phyloP scores from a whole-genome alignment of 2,888 invertebrate species.

The Pseudoips prasinana region DNA sequence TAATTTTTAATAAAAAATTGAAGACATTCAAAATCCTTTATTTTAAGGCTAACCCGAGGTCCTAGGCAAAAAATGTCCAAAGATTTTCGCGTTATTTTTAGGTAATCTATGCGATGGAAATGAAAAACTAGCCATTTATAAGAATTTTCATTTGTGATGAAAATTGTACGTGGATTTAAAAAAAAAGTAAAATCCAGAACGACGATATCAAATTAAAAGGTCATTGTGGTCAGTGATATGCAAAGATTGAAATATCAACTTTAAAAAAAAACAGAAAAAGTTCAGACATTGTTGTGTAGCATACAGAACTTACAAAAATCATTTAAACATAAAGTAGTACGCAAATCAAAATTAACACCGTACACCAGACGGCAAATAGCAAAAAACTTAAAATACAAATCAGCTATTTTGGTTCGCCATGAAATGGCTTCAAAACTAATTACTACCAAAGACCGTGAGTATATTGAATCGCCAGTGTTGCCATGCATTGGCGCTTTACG shows the following conservation, averaged over 20 bases:
- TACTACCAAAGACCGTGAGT: constrained; percentile 1
- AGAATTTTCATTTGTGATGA: no score
- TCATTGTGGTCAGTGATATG: constrained; percentile 4
- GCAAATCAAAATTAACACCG: constrained; percentile 4
- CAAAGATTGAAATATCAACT: constrained; percentile 1
- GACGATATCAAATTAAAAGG: constrained; percentile 4
- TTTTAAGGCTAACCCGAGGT: no score
- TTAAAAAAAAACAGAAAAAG: constrained; percentile 4
- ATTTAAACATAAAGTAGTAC: neutral
- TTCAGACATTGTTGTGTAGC: constrained; percentile 2
- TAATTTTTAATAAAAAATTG: constrained; percentile 2
- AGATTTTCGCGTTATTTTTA: no score
- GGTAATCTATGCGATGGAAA: constrained; percentile 7
- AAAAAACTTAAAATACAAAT: constrained; percentile 6
- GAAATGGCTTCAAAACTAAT: constrained; percentile 5
- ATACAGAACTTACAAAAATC: neutral
- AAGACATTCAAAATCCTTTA: constrained; percentile 3
- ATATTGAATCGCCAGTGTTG: constrained; percentile 3
- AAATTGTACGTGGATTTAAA: constrained; percentile 6
- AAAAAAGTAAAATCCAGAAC: constrained; percentile 3
- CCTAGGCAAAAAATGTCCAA: no score
- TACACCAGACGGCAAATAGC: constrained; percentile 6
- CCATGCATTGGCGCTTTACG: constrained; percentile 4
- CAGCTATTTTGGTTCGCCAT: constrained; percentile 6
- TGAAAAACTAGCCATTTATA: no score